Evolutionary conservation across 2,797 vertebrate genomes (phyloP), one percentile per base, ranked within the genome.

Genomic region (Pygocentrus nattereri): DNA sequence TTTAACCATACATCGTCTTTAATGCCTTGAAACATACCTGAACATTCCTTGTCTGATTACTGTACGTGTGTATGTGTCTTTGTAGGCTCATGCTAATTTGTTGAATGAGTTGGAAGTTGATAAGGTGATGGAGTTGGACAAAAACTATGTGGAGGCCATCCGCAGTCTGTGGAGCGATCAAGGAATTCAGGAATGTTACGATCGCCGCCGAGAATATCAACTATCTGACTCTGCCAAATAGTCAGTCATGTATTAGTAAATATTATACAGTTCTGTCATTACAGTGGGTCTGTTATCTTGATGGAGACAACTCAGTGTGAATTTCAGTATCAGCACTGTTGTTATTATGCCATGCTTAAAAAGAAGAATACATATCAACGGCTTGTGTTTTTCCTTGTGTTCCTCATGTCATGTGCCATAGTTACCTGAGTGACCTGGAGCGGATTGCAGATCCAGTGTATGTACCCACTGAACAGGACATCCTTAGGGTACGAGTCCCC

Each of bases 391-490:
- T 44, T 70, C 18, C 44, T 34, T 23, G 11, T 31, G n/a, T 44
- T 34, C n/a, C 15, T 23, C 64, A 49, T 54, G n/a, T 70, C 18
- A 52, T 31, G 16, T 59, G 3, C 38, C 77, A 15, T 87, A 97
- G 95, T 90, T 98, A 97, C 87, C 92, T 98, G 87, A 91, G 79
- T 1, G 95, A 96, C 74, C 88, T 97, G 69, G 95, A 96, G 38
- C 91, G 94, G 11, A 96, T 96, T 67, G 81, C 94, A 41, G 77
- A 91, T 74, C 89, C 93, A 0, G 90, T 85, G 0, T 97, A 96
- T n/a, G 19, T 98, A 44, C 96, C 96, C 2, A 94, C 93, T 2
- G 93, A 96, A 78, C 89, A 98, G 83, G 96, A 97, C 44, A 94
- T 97, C 85, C 95, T 98, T 76, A 91, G 96, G 80, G 95, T 96